Conservation (phyloP, 2,113 vertebrate genomes). For the Gymnocephalus cernua region DNA sequence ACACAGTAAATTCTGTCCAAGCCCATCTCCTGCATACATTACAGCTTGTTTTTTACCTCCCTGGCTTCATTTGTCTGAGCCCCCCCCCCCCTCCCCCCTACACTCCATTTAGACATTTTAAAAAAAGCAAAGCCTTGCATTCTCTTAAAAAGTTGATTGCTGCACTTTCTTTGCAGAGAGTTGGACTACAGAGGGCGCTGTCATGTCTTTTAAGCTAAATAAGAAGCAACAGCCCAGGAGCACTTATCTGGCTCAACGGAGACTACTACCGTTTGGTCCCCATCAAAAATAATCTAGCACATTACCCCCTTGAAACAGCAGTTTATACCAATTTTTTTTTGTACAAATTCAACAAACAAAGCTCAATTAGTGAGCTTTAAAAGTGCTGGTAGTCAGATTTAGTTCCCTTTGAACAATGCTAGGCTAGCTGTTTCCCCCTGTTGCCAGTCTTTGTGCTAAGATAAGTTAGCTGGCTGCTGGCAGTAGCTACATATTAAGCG, state of each 20-base stretch:
- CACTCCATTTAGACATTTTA: neutral
- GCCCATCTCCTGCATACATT: neutral
- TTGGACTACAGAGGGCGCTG: neutral
- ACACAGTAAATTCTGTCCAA: conserved; percentile 3
- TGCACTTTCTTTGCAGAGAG: neutral
- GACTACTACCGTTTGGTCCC: neutral
- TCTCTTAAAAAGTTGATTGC: neutral
- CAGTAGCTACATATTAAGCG: too few relatives aligned
- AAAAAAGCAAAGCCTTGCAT: conserved; percentile 6
- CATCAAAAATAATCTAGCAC: neutral
- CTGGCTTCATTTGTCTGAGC: neutral
- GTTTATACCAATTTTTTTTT: neutral
- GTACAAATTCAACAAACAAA: too few relatives aligned
- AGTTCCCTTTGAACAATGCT: too few relatives aligned
- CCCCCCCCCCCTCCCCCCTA: too few relatives aligned
- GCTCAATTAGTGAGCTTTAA: too few relatives aligned
- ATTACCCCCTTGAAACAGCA: neutral
- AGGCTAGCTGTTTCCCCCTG: too few relatives aligned
- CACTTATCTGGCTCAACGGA: neutral
- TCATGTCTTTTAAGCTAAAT: neutral
- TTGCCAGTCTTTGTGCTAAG: too few relatives aligned
- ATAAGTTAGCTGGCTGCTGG: too few relatives aligned
- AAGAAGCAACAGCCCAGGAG: neutral
- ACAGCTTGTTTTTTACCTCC: neutral
- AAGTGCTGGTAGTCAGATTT: too few relatives aligned